Evolutionary conservation across 2,113 vertebrate genomes (phyloP).

Genomic region (Coracopsis vasa): DNA sequence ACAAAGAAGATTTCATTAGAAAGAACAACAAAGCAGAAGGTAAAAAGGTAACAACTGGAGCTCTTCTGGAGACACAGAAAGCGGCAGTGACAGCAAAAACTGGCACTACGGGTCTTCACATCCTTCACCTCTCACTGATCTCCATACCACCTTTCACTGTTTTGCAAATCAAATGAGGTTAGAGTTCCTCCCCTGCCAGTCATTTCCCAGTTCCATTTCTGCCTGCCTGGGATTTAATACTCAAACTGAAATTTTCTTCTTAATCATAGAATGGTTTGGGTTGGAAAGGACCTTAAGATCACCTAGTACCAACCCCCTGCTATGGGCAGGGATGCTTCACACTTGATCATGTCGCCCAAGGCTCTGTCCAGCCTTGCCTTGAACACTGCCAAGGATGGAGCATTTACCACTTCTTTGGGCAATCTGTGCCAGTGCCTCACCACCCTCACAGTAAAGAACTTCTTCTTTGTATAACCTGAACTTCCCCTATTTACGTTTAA

Average conservation of each 20-base stretch:
- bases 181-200: background rate
- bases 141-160: accelerated
- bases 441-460: background rate
- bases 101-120: background rate
- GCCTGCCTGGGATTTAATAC: background rate
- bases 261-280: background rate
- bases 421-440: background rate
- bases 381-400: background rate
- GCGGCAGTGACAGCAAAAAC: background rate
- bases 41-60: background rate
- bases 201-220: background rate
- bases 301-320: background rate
- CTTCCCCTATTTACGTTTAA: background rate
- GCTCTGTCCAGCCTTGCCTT: background rate
- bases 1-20: background rate
- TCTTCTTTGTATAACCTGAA: background rate
- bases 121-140: background rate
- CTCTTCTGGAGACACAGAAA: background rate
- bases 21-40: background rate
- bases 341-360: background rate
- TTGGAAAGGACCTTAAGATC: background rate
- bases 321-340: background rate
- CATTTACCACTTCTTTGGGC: background rate
- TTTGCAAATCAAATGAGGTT: background rate
- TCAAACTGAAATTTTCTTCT: background rate